Percentiles rank a stretch among this genome's conserved stretches.
Conservation (phyloP, 2,888 invertebrate genomes). For the Lottia scabra region DNA sequence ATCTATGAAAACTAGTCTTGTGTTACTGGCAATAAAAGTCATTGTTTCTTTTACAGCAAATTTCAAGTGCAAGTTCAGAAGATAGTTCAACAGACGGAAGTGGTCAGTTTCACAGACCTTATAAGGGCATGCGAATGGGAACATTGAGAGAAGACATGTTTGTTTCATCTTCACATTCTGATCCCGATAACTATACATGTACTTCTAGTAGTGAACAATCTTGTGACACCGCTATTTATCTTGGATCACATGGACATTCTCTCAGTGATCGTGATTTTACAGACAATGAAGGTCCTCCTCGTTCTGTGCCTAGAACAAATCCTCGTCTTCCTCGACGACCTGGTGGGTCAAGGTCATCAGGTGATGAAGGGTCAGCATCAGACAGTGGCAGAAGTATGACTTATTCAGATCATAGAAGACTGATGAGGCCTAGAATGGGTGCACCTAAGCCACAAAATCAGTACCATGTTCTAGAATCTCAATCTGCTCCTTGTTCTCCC, state of each 20-base stretch:
- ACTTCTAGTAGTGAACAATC: conserved; percentile 97
- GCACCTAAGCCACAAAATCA: not conserved
- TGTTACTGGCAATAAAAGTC: too few relatives aligned
- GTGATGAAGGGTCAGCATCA: conserved; percentile 60
- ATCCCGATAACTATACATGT: conserved; percentile 64
- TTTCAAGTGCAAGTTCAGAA: conserved; percentile 71
- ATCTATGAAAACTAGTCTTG: too few relatives aligned
- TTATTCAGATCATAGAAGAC: conserved; percentile 31
- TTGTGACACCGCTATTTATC: conserved; percentile 96
- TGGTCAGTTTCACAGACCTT: conserved; percentile 50
- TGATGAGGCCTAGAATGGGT: not conserved
- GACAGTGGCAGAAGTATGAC: conserved; percentile 55
- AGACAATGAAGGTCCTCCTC: conserved; percentile 68
- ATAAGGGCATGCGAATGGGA: conserved; percentile 66
- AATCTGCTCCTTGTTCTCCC: conserved; percentile 33
- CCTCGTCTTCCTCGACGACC: conserved; percentile 59
- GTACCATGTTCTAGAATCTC: not conserved
- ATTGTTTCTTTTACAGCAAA: conserved; percentile 42
- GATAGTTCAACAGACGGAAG: conserved; percentile 69
- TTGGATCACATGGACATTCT: conserved; percentile 67
- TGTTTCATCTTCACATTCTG: conserved; percentile 58
- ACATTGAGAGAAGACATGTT: conserved; percentile 63
- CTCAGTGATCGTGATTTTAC: conserved; percentile 68
- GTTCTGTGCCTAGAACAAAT: conserved; percentile 60
- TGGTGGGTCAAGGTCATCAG: conserved; percentile 62